Percentiles rank a stretch among this genome's conserved stretches.
Evolutionary conservation across 1,140 invertebrate genomes (phyloP).

Genomic region (Drosophila takahashii): DNA sequence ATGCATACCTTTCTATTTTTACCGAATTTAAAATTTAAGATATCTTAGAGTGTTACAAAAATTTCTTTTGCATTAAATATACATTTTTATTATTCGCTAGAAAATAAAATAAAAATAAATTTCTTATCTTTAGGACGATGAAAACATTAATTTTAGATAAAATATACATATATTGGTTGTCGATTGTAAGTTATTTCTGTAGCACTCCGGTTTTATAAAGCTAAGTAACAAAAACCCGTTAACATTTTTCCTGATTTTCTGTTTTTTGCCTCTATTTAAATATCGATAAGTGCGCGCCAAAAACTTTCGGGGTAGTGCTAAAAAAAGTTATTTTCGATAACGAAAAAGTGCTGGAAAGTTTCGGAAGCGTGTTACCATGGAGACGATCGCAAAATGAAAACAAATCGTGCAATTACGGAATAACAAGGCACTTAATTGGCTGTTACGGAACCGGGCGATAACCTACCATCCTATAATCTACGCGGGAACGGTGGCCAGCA

Average conservation of each 20-base stretch:
- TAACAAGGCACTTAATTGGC: constrained; percentile 39
- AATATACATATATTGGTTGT: too few relatives aligned
- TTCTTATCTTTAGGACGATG: too few relatives aligned
- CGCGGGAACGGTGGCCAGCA: neutral
- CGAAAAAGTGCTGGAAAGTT: constrained; percentile 16
- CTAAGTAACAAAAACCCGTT: neutral
- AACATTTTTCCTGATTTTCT: too few relatives aligned
- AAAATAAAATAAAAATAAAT: too few relatives aligned
- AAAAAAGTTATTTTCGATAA: constrained; percentile 17
- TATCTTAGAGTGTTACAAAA: too few relatives aligned
- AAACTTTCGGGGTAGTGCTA: constrained; percentile 1
- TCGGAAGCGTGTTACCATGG: constrained; percentile 10
- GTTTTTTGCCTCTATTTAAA: constrained; percentile 6
- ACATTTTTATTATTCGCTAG: too few relatives aligned
- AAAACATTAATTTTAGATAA: too few relatives aligned
- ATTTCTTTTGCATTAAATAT: too few relatives aligned
- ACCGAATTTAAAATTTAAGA: too few relatives aligned
- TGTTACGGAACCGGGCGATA: constrained; percentile 36
- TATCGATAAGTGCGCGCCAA: constrained; percentile 6
- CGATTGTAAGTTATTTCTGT: too few relatives aligned
- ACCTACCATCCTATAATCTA: constrained; percentile 35
- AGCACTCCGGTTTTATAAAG: too few relatives aligned
- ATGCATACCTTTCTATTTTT: too few relatives aligned
- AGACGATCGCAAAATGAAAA: constrained; percentile 47
- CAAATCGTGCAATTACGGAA: constrained; percentile 28